Percentiles rank a stretch among this genome's conserved stretches.
phyloP scores from a whole-genome alignment of 92 coral and sea anemone genomes.

The Bergia puertoricense region DNA sequence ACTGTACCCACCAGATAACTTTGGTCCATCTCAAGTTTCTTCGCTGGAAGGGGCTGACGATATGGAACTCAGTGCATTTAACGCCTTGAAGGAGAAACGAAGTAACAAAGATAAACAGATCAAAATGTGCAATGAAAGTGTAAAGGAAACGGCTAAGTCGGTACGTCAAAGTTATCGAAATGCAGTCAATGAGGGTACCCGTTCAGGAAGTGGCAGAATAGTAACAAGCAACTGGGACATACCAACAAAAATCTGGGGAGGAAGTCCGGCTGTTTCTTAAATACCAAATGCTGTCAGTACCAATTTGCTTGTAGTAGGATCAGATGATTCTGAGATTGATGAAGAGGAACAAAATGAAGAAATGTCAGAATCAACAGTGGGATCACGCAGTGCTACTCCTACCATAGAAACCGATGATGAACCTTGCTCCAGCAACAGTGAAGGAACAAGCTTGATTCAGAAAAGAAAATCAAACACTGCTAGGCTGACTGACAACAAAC shows the following conservation, averaged over 20 bases:
- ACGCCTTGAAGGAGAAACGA: conserved; percentile 33
- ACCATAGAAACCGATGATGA: conserved; percentile 26
- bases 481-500: conserved; percentile 34
- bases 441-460: conserved; percentile 25
- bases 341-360: conserved; percentile 33
- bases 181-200: conserved; percentile 25
- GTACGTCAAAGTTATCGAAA: conserved; percentile 27
- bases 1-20: conserved; percentile 27
- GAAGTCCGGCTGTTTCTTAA: conserved; percentile 28
- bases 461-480: conserved; percentile 10
- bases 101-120: conserved; percentile 21
- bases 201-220: conserved; percentile 36
- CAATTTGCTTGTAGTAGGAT: conserved; percentile 11
- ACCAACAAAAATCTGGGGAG: conserved; percentile 29
- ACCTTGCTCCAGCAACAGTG: conserved; percentile 28
- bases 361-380: conserved; percentile 14
- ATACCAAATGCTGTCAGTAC: conserved; percentile 32
- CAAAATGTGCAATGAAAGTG: conserved; percentile 23
- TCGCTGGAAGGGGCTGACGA: conserved; percentile 25
- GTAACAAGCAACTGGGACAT: conserved; percentile 31
- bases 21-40: conserved; percentile 27
- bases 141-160: conserved; percentile 13
- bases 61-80: conserved; percentile 32
- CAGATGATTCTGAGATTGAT: conserved; percentile 28
- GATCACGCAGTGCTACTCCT: conserved; percentile 21